Base-by-base conservation (phyloP, 1,140 invertebrate species). In the Heliothis virescens region DNA sequence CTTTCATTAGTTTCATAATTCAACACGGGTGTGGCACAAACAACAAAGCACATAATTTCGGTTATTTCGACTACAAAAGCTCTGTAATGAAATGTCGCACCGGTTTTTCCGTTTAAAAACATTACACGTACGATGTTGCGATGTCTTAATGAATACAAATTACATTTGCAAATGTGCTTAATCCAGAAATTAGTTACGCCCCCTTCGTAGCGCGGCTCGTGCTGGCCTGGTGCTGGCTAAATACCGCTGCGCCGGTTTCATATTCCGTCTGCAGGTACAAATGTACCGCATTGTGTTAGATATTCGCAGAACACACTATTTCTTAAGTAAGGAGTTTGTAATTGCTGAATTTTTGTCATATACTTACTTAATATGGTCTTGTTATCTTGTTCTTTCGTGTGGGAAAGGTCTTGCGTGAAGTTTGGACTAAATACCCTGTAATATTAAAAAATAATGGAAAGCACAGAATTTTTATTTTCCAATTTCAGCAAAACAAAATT, bases 111-210 rank as follows among this genome's bases (percentile, higher is more conserved):
- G 50, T 74, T 83, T 79, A 72, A 84, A 84, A 83, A 83, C 81
- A 79, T 83, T 80, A 81, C 86, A 87, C 85, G 83, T 87, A 84
- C 82, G 74, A 77, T 62, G 72, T 60, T 75, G 82, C 59, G 83
- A 63, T 86, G 85, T 90, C 90, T 91, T 90, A 92, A 92, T 91
- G 88, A 91, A 93, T 92, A 93, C 87, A 93, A 93, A 92, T 92
- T 89, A 92, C 88, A 84, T 91, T 93, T 90, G 90, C 89, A 91
- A 92, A 93, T 91, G 86, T 89, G 86, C 86, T 86, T 93, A 93
- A 93, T 93, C 91, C 91, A 81, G 81, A 91, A 91, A 93, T 93
- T 92, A 93, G 91, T 93, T 88, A 83, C 86, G 82, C 79, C 83
- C 79, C 83, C 57, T 16, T 9, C 26, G 18, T 52, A 29, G 48